phyloP scores from a whole-genome alignment of 2,113 vertebrate species.

The Alosa alosa region DNA sequence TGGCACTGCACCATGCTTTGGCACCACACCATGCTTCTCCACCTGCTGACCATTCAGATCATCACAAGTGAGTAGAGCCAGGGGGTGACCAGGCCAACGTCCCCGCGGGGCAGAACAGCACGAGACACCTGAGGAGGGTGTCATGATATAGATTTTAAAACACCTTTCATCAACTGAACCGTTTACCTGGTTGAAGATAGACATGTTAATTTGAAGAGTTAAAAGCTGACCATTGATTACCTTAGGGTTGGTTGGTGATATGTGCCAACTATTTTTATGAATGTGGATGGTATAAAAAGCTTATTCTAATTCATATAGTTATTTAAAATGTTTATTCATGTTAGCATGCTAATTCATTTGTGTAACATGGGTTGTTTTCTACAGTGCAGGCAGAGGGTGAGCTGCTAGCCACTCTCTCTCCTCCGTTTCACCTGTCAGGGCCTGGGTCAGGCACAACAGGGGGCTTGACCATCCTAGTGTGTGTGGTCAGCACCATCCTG shows the following conservation, averaged over 20 bases:
- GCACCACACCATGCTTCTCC: conserved; percentile 36
- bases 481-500: conserved; percentile 66
- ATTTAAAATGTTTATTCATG: too few relatives aligned
- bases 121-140: neutral
- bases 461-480: conserved; percentile 70
- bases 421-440: conserved; percentile 65
- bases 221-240: neutral
- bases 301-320: too few relatives aligned
- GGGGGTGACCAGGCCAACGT: neutral
- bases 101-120: neutral
- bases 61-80: conserved; percentile 46
- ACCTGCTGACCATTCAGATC: conserved; percentile 39
- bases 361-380: neutral
- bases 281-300: neutral
- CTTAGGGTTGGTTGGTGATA: neutral
- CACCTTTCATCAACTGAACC: neutral
- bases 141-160: neutral
- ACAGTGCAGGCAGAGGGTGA: conserved; percentile 52
- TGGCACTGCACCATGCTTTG: conserved; percentile 37
- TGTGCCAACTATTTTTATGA: neutral
- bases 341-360: neutral
- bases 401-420: conserved; percentile 58
- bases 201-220: neutral
- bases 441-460: conserved; percentile 35
- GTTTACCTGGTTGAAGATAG: neutral